Percentiles rank a stretch among this genome's conserved stretches.
These are phyloP conservation scores for Naja naja DNA, from an alignment of 2,113 vertebrate species.

Conservation along the genomic window DNA sequence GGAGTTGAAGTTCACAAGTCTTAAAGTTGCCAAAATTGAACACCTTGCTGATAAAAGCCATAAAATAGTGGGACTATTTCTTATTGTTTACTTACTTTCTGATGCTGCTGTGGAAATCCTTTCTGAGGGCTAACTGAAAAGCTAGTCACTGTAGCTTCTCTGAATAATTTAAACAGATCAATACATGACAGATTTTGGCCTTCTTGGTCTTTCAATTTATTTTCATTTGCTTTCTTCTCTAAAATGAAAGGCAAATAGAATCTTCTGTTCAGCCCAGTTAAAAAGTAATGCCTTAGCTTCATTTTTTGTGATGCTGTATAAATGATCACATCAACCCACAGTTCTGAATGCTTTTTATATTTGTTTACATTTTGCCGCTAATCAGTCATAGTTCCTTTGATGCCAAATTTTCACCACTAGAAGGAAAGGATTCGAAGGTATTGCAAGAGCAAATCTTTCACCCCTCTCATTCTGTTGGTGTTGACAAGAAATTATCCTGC, in stretches of 20 bases:
- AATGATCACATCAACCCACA: not conserved
- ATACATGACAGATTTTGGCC: not conserved
- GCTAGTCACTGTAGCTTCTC: not conserved
- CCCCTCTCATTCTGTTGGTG: not conserved
- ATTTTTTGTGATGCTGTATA: not conserved
- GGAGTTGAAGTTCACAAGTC: not conserved
- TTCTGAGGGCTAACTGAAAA: conserved; percentile 1
- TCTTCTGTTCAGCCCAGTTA: not conserved
- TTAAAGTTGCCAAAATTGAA: not conserved
- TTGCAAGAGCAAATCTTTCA: not conserved
- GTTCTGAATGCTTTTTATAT: conserved; percentile 2
- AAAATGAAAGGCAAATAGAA: not conserved
- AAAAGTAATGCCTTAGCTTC: not conserved
- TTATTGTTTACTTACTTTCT: not conserved
- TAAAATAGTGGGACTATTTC: not conserved
- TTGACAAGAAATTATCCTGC: conserved; percentile 7
- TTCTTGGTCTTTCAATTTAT: conserved; percentile 1
- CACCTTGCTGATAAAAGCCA: not conserved
- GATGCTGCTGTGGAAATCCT: not conserved
- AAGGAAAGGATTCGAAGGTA: not conserved
- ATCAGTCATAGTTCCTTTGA: not conserved
- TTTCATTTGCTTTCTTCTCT: not conserved
- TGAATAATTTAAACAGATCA: not conserved
- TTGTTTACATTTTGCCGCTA: not conserved
- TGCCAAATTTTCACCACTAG: conserved; percentile 10